phyloP scores from a whole-genome alignment of 2,113 vertebrate genomes.

The Python bivittatus region DNA sequence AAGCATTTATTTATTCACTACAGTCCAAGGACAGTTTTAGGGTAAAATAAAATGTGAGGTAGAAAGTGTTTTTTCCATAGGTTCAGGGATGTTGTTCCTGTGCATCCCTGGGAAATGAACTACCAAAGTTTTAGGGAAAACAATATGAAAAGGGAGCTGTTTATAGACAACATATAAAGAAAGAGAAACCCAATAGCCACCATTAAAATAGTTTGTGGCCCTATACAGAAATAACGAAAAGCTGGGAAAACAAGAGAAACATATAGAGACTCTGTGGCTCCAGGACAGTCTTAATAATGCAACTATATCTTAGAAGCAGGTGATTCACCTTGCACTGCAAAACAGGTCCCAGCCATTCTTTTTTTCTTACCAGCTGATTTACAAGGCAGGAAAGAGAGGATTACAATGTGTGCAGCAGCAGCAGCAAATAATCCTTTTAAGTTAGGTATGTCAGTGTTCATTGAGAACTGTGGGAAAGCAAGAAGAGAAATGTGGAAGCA shows the following conservation, averaged over 20 bases:
- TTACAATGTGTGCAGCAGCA: slow-evolving; percentile 58
- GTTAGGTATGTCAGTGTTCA: slow-evolving; percentile 68
- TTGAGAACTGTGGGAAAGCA: slow-evolving; percentile 59
- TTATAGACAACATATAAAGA: neutral
- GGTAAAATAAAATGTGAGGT: neutral
- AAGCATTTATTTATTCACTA: neutral
- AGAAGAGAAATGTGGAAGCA: slow-evolving; percentile 53
- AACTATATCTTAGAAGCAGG: slow-evolving; percentile 56
- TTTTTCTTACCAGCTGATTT: slow-evolving; percentile 61
- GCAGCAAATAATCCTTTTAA: slow-evolving; percentile 63
- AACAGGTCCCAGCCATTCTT: slow-evolving; percentile 57
- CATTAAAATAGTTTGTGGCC: neutral
- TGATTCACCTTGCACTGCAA: slow-evolving; percentile 55
- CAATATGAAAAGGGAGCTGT: neutral
- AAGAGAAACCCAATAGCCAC: neutral
- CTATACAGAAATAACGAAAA: slow-evolving; percentile 5
- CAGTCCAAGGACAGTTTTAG: no score
- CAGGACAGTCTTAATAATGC: slow-evolving; percentile 57
- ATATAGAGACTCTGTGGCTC: slow-evolving; percentile 41
- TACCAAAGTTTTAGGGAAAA: neutral
- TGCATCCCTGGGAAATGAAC: neutral
- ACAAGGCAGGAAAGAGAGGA: slow-evolving; percentile 67
- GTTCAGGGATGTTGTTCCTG: neutral
- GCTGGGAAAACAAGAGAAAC: slow-evolving; percentile 54
- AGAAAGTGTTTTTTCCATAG: neutral